A percentile compares a stretch with the other conserved stretches of the same genome.
phyloP scores from a whole-genome alignment of 2,113 vertebrate genomes.

The Procavia capensis region DNA sequence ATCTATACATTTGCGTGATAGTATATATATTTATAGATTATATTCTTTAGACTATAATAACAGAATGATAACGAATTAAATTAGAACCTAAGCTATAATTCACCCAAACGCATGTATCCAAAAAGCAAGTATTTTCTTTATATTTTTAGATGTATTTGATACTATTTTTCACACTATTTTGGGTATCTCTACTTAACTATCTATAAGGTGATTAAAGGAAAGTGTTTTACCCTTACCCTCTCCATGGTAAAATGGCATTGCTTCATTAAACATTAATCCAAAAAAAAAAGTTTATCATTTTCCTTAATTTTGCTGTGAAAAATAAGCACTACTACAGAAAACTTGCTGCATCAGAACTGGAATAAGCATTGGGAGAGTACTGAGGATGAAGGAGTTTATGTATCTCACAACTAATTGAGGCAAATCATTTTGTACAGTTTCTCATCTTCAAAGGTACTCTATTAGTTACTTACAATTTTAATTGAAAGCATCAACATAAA shows the following conservation, averaged over 20 bases:
- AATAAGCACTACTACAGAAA: slow-evolving; percentile 32
- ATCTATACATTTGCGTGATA: neutral
- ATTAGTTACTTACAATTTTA: slow-evolving; percentile 58
- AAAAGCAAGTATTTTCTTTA: slow-evolving; percentile 16
- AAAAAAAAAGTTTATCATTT: neutral
- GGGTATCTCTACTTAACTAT: neutral
- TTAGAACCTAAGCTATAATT: slow-evolving; percentile 33
- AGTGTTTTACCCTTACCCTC: neutral
- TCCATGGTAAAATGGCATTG: neutral
- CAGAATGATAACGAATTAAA: neutral
- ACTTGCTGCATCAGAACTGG: slow-evolving; percentile 2
- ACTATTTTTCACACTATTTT: neutral
- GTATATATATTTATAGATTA: neutral
- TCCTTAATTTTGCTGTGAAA: slow-evolving; percentile 16
- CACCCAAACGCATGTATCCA: neutral
- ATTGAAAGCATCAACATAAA: slow-evolving; percentile 67
- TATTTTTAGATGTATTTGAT: neutral
- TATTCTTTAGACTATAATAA: neutral
- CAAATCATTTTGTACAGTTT: slow-evolving; percentile 40
- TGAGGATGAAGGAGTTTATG: slow-evolving; percentile 1
- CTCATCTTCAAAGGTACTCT: slow-evolving; percentile 46
- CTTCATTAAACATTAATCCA: neutral
- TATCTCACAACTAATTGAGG: neutral
- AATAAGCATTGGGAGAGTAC: neutral
- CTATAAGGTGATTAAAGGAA: neutral